Evolutionary conservation across 2,888 invertebrate species (phyloP).

Genomic region (Andrena dorsata): DNA sequence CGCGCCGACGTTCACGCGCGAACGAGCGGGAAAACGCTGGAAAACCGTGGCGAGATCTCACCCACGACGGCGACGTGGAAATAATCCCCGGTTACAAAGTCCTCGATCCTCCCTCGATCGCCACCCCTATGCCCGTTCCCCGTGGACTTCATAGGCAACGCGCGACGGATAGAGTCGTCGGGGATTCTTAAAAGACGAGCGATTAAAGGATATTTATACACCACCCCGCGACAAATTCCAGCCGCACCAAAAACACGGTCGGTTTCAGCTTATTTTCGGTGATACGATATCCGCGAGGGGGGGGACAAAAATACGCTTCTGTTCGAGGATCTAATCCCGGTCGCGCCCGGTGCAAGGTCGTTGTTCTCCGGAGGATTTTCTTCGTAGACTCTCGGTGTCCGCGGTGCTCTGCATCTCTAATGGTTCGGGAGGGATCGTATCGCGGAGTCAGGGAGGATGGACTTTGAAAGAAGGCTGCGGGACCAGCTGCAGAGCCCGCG

Average conservation of each 20-base stretch:
- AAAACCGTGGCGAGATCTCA: constrained; percentile 38
- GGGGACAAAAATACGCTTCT: constrained; percentile 14
- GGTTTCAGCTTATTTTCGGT: neutral
- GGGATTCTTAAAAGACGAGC: neutral
- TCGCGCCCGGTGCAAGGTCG: no score
- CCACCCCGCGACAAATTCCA: neutral
- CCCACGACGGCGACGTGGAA: constrained; percentile 37
- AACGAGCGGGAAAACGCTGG: constrained; percentile 26
- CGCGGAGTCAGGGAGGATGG: constrained; percentile 49
- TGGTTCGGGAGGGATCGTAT: constrained; percentile 49
- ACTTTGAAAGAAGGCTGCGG: constrained; percentile 68
- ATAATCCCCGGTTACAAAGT: constrained; percentile 54
- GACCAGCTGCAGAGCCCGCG: constrained; percentile 75
- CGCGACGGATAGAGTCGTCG: neutral
- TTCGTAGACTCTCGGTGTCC: neutral
- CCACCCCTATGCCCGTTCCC: neutral
- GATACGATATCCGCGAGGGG: neutral
- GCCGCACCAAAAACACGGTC: no score
- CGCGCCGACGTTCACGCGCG: neutral
- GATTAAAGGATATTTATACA: constrained; percentile 1
- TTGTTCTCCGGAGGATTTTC: no score
- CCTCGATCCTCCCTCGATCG: constrained; percentile 35
- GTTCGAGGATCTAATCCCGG: neutral
- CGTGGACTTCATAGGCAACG: neutral
- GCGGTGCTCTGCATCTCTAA: constrained; percentile 52